Evolutionary conservation across 2,797 vertebrate species (phyloP), one percentile per base, ranked within the genome.

Genomic region (Periparus ater): DNA sequence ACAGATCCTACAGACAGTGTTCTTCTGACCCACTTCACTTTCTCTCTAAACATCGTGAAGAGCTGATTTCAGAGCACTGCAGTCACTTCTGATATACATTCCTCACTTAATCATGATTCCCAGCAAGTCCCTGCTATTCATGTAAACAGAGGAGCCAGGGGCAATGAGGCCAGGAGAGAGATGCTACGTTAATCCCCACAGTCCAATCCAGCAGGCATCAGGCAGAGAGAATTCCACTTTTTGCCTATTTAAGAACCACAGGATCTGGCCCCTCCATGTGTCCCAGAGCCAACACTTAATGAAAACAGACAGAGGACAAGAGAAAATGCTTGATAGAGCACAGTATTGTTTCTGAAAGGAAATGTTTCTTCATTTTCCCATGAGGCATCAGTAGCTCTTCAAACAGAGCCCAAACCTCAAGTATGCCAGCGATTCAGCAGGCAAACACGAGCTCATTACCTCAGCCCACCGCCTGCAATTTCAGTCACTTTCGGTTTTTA

Each of bases 331-430:
- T 2, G 13, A 82, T 72, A 96, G 85, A 82, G 85, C n/a, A 9
- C 34, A 61, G 77, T 20, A 95, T 86, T 95, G 93, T 95, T 97
- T 95, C 91, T 55, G 91, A 93, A 95, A 91, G 81, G 93, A 96
- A 96, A 96, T 94, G 75, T 96, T 97, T 92, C 77, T 50, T 55
- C 88, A 80, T 80, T 88, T 95, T 95, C 92, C 96, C 93, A 93
- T 80, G 94, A 92, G 93, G 86, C 94, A 94, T 57, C 95, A 92
- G 94, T 87, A 95, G 91, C 85, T 96, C 85, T 96, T 95, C 93
- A 92, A 94, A 95, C 85, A 93, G 34, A 93, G 91, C 88, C 94
- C 95, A 96, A 96, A 96, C 94, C 93, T 95, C 96, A 96, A 94
- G n/a, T 21, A 96, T 89, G 86, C 83, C 94, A 97, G 78, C 58